Conservation (phyloP, 2,888 invertebrate genomes). For the Cheilosia pagana region DNA sequence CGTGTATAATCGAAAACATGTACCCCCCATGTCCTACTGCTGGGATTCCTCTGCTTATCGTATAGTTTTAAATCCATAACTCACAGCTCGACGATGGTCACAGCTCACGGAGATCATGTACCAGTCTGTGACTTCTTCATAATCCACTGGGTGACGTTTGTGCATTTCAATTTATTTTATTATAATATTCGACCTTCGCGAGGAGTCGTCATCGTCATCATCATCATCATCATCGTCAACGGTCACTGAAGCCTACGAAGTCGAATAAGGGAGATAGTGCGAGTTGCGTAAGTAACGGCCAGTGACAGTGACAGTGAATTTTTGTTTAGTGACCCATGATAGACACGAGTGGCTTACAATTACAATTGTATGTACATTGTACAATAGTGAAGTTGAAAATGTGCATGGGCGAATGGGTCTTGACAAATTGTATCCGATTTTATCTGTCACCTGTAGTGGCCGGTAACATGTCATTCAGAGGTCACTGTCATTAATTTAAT, state of each 20-base stretch:
- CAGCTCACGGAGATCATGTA: slow-evolving; percentile 5
- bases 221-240: slow-evolving; percentile 22
- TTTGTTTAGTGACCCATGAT: slow-evolving; percentile 12
- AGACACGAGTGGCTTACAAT: slow-evolving; percentile 7
- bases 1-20: slow-evolving; percentile 50
- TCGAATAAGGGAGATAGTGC: neutral
- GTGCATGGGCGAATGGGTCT: neutral
- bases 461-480: slow-evolving; percentile 33
- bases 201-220: slow-evolving; percentile 12
- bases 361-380: too few relatives aligned
- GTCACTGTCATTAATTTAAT: slow-evolving; percentile 43
- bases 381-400: too few relatives aligned
- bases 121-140: slow-evolving; percentile 16
- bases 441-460: slow-evolving; percentile 3
- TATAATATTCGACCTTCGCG: slow-evolving; percentile 46
- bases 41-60: slow-evolving; percentile 32
- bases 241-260: slow-evolving; percentile 21
- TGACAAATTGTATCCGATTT: slow-evolving; percentile 7
- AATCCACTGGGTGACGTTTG: slow-evolving; percentile 3
- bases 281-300: slow-evolving; percentile 34
- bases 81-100: slow-evolving; percentile 28
- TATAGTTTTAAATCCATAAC: slow-evolving; percentile 23
- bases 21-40: slow-evolving; percentile 19
- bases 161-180: slow-evolving; percentile 11
- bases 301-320: slow-evolving; percentile 60